Conservation (phyloP, 2,888 invertebrate species). For the Caenorhabditis angaria region DNA sequence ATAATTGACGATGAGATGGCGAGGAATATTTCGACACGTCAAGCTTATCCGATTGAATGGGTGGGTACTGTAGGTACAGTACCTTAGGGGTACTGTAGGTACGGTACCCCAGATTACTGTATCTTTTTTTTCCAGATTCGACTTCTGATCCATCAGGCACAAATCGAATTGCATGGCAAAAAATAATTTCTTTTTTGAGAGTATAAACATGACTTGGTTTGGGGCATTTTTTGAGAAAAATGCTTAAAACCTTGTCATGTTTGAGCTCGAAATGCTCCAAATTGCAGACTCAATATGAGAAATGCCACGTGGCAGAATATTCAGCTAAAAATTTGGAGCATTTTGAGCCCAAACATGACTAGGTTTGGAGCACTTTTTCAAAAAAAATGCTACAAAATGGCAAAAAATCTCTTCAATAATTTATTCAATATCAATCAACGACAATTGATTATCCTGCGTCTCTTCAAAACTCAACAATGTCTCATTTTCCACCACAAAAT, state of each 20-base stretch:
- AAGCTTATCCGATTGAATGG: constrained; percentile 49
- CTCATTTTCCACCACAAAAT: not conserved
- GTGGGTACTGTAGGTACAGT: constrained; percentile 3
- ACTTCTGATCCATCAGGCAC: constrained; percentile 32
- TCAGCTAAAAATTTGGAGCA: too few species aligned
- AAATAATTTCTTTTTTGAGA: too few species aligned
- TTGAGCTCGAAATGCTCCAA: too few species aligned
- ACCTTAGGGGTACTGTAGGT: too few species aligned
- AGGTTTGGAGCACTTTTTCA: constrained; percentile 6
- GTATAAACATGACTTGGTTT: too few species aligned
- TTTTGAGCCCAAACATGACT: not conserved
- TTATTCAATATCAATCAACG: constrained; percentile 35
- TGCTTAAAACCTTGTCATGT: too few species aligned
- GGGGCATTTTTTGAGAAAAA: too few species aligned
- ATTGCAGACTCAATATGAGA: too few species aligned
- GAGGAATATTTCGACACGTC: constrained; percentile 17
- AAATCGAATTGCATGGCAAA: constrained; percentile 24
- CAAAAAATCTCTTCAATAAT: too few species aligned
- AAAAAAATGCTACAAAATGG: too few species aligned
- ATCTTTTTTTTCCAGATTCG: constrained; percentile 27
- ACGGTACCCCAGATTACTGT: not conserved
- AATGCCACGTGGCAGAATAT: not conserved
- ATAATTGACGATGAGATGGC: constrained; percentile 51
- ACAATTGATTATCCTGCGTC: constrained; percentile 20
- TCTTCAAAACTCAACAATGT: constrained; percentile 22